phyloP scores from a whole-genome alignment of 2,797 vertebrate genomes.

The Trachops cirrhosus region DNA sequence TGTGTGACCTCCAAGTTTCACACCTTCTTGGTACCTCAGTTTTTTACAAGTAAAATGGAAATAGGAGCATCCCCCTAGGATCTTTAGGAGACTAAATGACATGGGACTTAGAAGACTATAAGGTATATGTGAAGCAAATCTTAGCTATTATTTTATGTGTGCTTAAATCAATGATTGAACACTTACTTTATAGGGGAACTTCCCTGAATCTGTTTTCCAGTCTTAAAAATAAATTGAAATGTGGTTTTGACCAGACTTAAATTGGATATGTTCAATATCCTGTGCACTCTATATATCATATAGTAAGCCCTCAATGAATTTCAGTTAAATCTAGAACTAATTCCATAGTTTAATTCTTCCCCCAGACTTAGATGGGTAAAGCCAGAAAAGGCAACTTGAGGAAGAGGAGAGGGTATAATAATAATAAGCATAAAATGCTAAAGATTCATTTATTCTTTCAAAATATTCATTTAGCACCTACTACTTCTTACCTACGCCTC shows the following conservation, averaged over 20 bases:
- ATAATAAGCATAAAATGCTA: not conserved
- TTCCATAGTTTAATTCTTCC: not conserved
- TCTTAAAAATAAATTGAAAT: not conserved
- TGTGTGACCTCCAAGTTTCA: not conserved
- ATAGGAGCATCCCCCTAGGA: not conserved
- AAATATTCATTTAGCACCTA: not conserved
- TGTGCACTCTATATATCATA: not conserved
- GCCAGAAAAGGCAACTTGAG: not conserved
- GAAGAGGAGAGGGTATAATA: not conserved
- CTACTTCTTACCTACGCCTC: not conserved
- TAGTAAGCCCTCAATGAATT: not conserved
- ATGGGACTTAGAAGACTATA: not conserved
- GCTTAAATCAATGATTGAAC: not conserved
- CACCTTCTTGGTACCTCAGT: not conserved
- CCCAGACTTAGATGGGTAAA: not conserved
- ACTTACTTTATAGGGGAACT: not conserved
- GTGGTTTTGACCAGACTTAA: not conserved
- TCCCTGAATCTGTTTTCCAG: not conserved
- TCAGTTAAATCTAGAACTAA: conserved; percentile 34
- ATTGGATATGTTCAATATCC: not conserved
- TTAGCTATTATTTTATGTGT: not conserved
- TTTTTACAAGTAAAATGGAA: conserved; percentile 12
- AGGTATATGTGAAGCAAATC: not conserved
- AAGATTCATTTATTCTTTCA: not conserved
- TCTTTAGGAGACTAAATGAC: not conserved